Base-by-base conservation (phyloP, 2,888 invertebrate genomes). In the Caenorhabditis parvicauda region DNA sequence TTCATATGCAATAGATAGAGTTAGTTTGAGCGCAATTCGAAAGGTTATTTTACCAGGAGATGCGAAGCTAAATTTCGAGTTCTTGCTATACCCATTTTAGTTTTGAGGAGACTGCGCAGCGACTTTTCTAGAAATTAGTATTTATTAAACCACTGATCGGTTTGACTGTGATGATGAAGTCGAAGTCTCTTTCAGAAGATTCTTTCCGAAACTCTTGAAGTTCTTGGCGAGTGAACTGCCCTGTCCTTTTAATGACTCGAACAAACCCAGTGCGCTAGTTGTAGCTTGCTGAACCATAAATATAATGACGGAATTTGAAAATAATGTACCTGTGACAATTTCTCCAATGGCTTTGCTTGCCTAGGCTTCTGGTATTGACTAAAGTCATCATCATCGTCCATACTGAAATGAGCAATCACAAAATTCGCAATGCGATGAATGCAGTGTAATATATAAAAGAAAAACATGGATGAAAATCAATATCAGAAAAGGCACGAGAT, bases 181-280 rank as follows among this genome's bases (percentile, higher is more conserved):
- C 6, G 57, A 47, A 4, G 45, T 50, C 24, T 63, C 63, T 45
- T 63, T 63, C 2, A 63, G 46, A 7, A 63, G 51, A 19, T 49
- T 53, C 46, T 63, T 63, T 17, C 63, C 63, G 45, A 63, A 59
- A 49, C 52, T 63, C 42, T 63, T 63, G 25, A 63, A 35, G 41
- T 59, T 59, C 53, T 63, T 63, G 24, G 63, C 63, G n/a, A 63
- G 41, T 42, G 54, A 55, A 12, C 58, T 58, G 2, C 63, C 63
- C 25, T 63, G 63, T 12, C 63, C 63, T 4, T 44, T 41, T 7
- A 63, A 21, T 9, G 58, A 54, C 14, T 63, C 63, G 46, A 63
- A 50, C 17, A 58, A 29, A 21, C 63, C 58, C 12, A 63, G 55
- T 21, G 63, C 63, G 3, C 54, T 54, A 14, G 63, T 63, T 0